A percentile compares a stretch with the other conserved stretches of the same genome.
phyloP scores from a whole-genome alignment of 2,888 invertebrate species.

The Polyommatus iphigenia region DNA sequence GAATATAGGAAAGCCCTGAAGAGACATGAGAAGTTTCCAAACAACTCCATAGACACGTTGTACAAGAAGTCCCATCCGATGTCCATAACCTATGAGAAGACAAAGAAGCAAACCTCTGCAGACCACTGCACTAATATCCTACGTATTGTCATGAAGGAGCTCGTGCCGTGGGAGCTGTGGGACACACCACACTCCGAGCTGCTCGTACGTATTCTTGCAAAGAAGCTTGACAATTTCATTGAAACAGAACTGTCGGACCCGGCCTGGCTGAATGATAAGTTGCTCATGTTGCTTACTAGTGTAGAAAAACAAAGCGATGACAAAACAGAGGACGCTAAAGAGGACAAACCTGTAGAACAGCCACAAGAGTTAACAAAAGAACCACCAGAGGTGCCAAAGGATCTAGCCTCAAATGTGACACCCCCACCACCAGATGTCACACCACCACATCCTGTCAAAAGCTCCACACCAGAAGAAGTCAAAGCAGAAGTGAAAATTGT shows the following conservation, averaged over 20 bases:
- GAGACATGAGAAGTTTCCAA: conserved; percentile 72
- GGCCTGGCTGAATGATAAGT: conserved; percentile 70
- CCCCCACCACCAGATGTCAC: neutral
- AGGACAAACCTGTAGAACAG: conserved; percentile 38
- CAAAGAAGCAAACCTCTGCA: conserved; percentile 65
- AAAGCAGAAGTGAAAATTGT: conserved; percentile 45
- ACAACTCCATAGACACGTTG: conserved; percentile 65
- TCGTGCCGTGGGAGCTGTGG: conserved; percentile 84
- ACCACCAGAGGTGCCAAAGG: neutral
- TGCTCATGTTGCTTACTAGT: conserved; percentile 55
- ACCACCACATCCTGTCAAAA: neutral
- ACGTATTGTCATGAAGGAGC: conserved; percentile 81
- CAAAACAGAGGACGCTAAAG: conserved; percentile 35
- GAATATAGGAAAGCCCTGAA: conserved; percentile 83
- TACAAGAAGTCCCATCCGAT: conserved; percentile 71
- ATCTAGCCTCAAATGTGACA: neutral
- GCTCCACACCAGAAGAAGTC: conserved; percentile 39
- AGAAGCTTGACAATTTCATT: conserved; percentile 76
- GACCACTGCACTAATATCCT: conserved; percentile 82
- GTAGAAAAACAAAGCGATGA: conserved; percentile 41
- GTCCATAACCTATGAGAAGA: conserved; percentile 49
- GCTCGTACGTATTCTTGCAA: conserved; percentile 81
- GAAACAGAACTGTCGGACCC: conserved; percentile 74
- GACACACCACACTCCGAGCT: conserved; percentile 84
- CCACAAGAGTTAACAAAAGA: conserved; percentile 26